Base-by-base conservation (phyloP, 2,113 vertebrate genomes). In the Myocastor coypus region DNA sequence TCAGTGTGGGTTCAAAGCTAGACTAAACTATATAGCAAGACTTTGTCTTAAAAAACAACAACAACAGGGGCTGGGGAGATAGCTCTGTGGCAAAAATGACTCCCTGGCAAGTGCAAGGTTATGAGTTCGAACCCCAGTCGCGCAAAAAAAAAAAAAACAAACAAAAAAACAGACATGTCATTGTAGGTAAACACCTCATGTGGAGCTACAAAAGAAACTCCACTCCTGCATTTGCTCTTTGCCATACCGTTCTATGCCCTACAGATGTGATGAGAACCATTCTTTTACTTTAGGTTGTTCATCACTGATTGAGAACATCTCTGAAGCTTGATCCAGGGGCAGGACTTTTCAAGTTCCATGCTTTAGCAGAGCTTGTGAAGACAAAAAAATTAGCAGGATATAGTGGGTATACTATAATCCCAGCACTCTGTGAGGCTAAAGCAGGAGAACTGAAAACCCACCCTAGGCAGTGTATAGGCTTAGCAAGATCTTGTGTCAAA, bases 301-400 rank as follows among this genome's bases (percentile, higher is more conserved):
- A 14, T 20, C 68, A 64, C 40, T 52, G 28, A 61, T 77, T 13
- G 46, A 66, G n/a, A 20, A 73, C 66, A 59, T 87, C 24, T 50
- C n/a, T 34, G 1, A 66, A 83, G 28, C 46, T 73, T 34, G 52
- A n/a, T 69, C n/a, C 10, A 3, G 32, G 12, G 22, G 24, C 16
- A 87, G 84, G 32, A 37, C 46, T 34, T 55, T 66, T 46, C 71
- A 78, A 75, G 64, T 46, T 61, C 42, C 42, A 16, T 5, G 28
- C 71, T 3, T 95, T 80, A 86, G 32, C 57, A 91, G 63, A 84
- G n/a, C 52, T 89, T 87, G 28, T 84, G 40, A 61, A 91, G 68
- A 68, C 46, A 50, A 30, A 50, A 50, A 16, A 78, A 78, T 46
- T 50, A 50, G 42, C 42, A 32, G 75, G 28, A 28, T 78, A 42